These are phyloP conservation scores for Andrena bicolor DNA, from an alignment of 2,888 invertebrate genomes.

Conservation along the genomic window DNA sequence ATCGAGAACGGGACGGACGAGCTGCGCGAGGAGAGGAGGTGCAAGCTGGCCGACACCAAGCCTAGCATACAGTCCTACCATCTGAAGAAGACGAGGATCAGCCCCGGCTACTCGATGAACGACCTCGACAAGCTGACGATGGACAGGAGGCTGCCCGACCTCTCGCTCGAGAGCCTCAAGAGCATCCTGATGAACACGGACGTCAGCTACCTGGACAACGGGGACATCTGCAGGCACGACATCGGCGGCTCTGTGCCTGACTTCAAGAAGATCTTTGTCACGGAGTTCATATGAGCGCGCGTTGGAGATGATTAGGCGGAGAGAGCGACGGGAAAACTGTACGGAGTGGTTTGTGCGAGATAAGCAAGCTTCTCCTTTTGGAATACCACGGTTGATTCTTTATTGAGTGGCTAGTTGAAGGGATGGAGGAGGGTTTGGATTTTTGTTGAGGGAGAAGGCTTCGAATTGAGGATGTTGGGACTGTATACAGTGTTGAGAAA, in stretches of 20 bases:
- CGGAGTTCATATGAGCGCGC: slow-evolving; percentile 83
- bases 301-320: neutral
- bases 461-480: slow-evolving; percentile 2
- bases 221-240: slow-evolving; percentile 83
- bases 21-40: slow-evolving; percentile 48
- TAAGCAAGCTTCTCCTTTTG: slow-evolving; percentile 10
- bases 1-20: slow-evolving; percentile 74
- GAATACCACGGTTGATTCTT: neutral
- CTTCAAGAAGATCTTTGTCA: slow-evolving; percentile 87
- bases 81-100: slow-evolving; percentile 77
- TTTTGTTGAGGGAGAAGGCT: neutral
- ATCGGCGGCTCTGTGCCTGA: slow-evolving; percentile 86
- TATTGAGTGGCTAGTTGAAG: neutral
- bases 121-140: slow-evolving; percentile 81
- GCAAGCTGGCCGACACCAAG: slow-evolving; percentile 67
- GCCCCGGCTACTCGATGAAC: slow-evolving; percentile 83
- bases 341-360: slow-evolving; percentile 44
- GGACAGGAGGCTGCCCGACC: slow-evolving; percentile 70
- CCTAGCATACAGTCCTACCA: slow-evolving; percentile 81
- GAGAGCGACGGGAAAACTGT: slow-evolving; percentile 13
- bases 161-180: slow-evolving; percentile 83
- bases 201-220: slow-evolving; percentile 83
- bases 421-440: neutral
- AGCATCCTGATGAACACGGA: slow-evolving; percentile 81
- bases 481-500: slow-evolving; percentile 39